Base-by-base conservation (phyloP, 2,888 invertebrate species). In the Dexiosoma caninum region DNA sequence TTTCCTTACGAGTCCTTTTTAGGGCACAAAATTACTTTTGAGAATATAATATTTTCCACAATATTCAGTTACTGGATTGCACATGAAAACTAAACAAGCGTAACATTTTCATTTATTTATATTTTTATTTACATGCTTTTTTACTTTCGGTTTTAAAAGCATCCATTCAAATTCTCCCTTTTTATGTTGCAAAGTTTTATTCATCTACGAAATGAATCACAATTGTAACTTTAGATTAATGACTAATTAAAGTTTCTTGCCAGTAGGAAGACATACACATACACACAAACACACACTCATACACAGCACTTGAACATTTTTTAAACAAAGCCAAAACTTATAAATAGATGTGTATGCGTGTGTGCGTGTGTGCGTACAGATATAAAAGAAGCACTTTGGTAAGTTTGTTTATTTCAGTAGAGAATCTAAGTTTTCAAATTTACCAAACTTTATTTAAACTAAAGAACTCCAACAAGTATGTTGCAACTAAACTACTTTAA, bases 371-470 rank as follows among this genome's bases (percentile, higher is more conserved):
- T n/a, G n/a, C n/a, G n/a, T n/a, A n/a, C n/a, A n/a, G n/a, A 27
- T 27, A 27, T 27, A 55, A 35, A 30, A 32, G 6, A 55, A 14
- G n/a, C 19, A 1, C 14, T 19, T 19, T 16, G 9, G 2, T 42
- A 40, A 19, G 19, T n/a, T 6, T 53, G 19, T n/a, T 69, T 57
- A 57, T 49, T 71, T 51, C 59, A 32, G 42, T 71, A 42, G 71
- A 60, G 49, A 53, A 21, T 30, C 21, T 10, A 60, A 37, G 30
- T 62, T 42, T 37, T 49, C 3, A 51, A 60, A 51, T 35, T 2
- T 21, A n/a, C n/a, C 23, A 23, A 72, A 51, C 51, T 62, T 53
- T 51, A 46, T 44, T 57, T 44, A 69, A 69, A 44, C 55, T 57
- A 16, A 67, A 66, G 30, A 53, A 16, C 37, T 46, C 55, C 10